Evolutionary conservation across 2,888 invertebrate genomes (phyloP).

Genomic region (Drymonia ruficornis): DNA sequence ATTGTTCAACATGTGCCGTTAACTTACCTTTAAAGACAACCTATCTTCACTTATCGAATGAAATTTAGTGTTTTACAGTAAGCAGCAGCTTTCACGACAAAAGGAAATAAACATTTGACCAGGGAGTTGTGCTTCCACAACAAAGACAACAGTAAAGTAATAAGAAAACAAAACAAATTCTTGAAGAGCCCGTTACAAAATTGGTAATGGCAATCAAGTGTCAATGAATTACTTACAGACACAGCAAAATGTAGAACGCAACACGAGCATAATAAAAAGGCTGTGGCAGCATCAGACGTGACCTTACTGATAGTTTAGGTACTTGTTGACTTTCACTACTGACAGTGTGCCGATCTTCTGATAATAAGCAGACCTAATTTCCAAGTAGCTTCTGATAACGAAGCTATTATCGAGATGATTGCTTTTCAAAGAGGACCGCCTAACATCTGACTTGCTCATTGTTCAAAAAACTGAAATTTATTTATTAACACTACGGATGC

Average conservation of each 20-base stretch:
- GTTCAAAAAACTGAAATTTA: conserved; percentile 30
- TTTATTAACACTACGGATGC: conserved; percentile 30
- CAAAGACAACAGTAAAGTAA: neutral
- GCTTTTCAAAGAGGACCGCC: conserved; percentile 54
- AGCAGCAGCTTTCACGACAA: too few species aligned
- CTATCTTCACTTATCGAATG: neutral
- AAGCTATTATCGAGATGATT: conserved; percentile 72
- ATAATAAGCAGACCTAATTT: conserved; percentile 50
- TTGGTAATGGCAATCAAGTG: conserved; percentile 24
- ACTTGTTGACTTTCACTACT: conserved; percentile 33
- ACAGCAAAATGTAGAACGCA: conserved; percentile 28
- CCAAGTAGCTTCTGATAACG: conserved; percentile 68
- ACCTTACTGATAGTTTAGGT: conserved; percentile 19
- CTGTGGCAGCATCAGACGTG: conserved; percentile 21
- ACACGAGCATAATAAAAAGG: conserved; percentile 18
- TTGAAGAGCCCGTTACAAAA: neutral
- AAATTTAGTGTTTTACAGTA: neutral
- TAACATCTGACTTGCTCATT: conserved; percentile 44
- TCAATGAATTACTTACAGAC: conserved; percentile 25
- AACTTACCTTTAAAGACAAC: conserved; percentile 25
- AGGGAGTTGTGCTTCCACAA: too few species aligned
- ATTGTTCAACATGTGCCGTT: conserved; percentile 37
- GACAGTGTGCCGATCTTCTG: conserved; percentile 33
- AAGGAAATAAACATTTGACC: too few species aligned
- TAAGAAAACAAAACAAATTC: neutral